A percentile compares a stretch with the other conserved stretches of the same genome.
phyloP scores from a whole-genome alignment of 2,888 invertebrate species.

The Stegophylla sp. region DNA sequence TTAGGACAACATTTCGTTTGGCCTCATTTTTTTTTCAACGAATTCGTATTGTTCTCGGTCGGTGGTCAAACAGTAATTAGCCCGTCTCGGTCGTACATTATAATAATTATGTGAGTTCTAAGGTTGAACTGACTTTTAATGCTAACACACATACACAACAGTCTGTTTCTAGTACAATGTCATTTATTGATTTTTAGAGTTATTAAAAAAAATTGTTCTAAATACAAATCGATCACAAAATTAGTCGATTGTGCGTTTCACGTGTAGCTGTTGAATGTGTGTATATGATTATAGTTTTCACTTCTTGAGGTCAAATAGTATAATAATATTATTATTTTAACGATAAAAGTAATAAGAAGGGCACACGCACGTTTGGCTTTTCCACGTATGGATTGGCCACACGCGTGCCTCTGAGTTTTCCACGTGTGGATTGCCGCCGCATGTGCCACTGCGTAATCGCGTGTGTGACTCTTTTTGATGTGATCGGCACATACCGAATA shows the following conservation, averaged over 20 bases:
- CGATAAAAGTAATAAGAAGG: slow-evolving; percentile 2
- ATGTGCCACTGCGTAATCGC: too few species aligned
- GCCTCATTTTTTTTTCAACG: slow-evolving; percentile 17
- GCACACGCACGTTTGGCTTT: background rate
- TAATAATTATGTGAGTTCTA: background rate
- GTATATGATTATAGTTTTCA: background rate
- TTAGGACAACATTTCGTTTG: background rate
- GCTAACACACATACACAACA: background rate
- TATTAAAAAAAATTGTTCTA: background rate
- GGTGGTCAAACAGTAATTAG: slow-evolving; percentile 4
- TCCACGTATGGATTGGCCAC: background rate
- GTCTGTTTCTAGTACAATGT: slow-evolving; percentile 21
- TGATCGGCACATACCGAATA: background rate
- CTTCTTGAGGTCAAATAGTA: slow-evolving; percentile 7
- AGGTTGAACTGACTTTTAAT: background rate
- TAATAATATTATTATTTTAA: background rate
- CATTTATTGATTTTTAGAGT: slow-evolving; percentile 20
- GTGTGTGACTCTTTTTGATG: background rate
- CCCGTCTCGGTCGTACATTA: background rate
- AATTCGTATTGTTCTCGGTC: background rate
- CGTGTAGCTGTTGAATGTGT: background rate
- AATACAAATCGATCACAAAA: slow-evolving; percentile 20
- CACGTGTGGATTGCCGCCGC: background rate
- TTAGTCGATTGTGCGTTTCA: background rate
- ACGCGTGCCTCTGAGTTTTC: too few species aligned